Evolutionary conservation across 1,140 invertebrate genomes (phyloP).

Genomic region (Heliconius hewitsoni): DNA sequence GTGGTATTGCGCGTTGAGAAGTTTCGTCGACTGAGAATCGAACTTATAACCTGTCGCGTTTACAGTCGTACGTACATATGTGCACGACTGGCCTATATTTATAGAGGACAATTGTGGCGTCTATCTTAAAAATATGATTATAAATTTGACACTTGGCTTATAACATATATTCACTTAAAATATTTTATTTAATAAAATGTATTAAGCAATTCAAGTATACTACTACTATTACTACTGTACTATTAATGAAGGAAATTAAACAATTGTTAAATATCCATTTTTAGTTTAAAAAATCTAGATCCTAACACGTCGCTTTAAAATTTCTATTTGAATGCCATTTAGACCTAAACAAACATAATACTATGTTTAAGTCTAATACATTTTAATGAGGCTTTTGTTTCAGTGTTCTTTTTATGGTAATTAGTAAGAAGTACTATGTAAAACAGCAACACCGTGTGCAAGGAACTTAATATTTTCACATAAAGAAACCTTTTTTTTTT

Average conservation of each 20-base stretch:
- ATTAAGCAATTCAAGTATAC: neutral
- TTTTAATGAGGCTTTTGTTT: conserved; percentile 35
- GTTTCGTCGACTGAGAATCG: too few species aligned
- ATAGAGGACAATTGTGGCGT: too few species aligned
- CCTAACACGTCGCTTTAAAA: neutral
- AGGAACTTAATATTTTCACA: neutral
- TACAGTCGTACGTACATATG: too few species aligned
- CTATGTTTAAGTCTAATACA: conserved; percentile 12
- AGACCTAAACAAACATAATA: neutral
- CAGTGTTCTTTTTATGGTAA: conserved; percentile 33
- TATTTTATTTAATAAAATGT: too few species aligned
- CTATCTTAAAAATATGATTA: too few species aligned
- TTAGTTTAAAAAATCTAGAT: neutral
- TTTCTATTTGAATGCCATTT: neutral
- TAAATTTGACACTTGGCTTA: neutral
- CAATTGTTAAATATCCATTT: neutral
- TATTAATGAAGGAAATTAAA: neutral
- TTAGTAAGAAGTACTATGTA: conserved; percentile 17
- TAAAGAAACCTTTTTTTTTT: too few species aligned
- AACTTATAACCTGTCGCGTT: too few species aligned
- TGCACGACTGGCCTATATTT: too few species aligned
- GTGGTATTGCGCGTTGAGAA: too few species aligned
- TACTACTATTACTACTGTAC: neutral
- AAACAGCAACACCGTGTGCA: neutral
- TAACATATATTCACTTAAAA: neutral